Evolutionary conservation across 2,113 vertebrate species (phyloP), one percentile per base, ranked within the genome.

Genomic region (Lagopus leucura): DNA sequence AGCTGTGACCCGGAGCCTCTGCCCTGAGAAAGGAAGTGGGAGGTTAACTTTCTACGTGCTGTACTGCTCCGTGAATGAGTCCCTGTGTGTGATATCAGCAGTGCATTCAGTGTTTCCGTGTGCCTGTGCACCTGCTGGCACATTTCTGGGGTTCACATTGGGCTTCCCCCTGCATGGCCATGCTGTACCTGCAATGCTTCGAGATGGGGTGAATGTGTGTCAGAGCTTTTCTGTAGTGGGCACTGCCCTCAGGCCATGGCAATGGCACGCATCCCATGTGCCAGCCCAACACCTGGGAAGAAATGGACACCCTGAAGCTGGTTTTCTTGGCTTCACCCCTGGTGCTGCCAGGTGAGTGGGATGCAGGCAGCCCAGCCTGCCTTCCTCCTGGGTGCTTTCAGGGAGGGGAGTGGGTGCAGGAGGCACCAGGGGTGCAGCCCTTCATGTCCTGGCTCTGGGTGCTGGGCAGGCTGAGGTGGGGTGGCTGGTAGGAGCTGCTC

Each of bases 161-260:
- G 58, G 28, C 30, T 45, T 61, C 42, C 25, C 57, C 50, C 3
- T 1, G 36, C 27, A 13, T 58, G 22, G 61, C 64, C 20, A 4
- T 9, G 38, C 61, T 38, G 38, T 0, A 0, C 8, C 66, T 4
- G 28, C 11, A 3, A 60, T 8, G 2, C 24, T 1, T 8, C 0
- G 10, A 34, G 76, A 57, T 1, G 32, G 7, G 48, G 42, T n/a
- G 57, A 16, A 7, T 2, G 1, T 27, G 43, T 47, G 66, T 36
- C 80, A 36, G 11, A 86, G 8, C 45, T 24, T 55, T 4, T 21
- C 43, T 40, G 20, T 8, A 14, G 6, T 4, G 4, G 57, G 17
- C 86, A 66, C 6, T 28, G 22, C 22, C 8, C 32, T 58, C 55
- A 15, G 43, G 47, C 19, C 1, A 8, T 54, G 67, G 54, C 24